Evolutionary conservation across 2,888 invertebrate species (phyloP), one percentile per base, ranked within the genome.

Genomic region (Brachyopa scutellaris): DNA sequence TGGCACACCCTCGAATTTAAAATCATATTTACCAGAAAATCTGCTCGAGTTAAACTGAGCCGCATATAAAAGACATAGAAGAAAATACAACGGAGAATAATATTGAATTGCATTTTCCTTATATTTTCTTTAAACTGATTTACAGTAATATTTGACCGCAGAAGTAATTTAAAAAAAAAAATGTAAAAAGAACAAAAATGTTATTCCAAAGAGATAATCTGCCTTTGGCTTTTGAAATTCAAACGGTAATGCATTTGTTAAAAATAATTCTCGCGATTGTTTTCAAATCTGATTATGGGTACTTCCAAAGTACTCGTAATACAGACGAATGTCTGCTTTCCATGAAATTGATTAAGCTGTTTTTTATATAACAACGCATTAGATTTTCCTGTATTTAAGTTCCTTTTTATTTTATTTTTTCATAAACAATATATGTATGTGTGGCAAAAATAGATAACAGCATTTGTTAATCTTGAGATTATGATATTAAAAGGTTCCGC

Each of bases 21-120:
- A 95, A 92, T 95, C 95, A 87, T 96, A 95, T 93, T 93, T 96
- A 91, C 96, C 97, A 88, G 95, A 95, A 86, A 96, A 96, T 91
- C 93, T 97, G 89, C 94, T 96, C 90, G 96, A 95, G 93, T 94
- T 95, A 89, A 95, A 95, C 93, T 96, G 94, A 92, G 61, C 59
- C 53, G 53, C 51, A 66, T 53, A 29, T 36, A 73, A 66, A 67
- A 67, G 47, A 57, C 49, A 61, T 33, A 19, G 73, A 61, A 55
- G 67, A 61, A 73, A 61, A 69, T 73, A 47, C 23, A 73, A 69
- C 15, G 59, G 53, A 40, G 61, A 73, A 38, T 67, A 62, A 73
- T 55, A 73, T 49, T 42, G 42, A 49, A 21, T 13, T 47, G 7
- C 11, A 11, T 45, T 4, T 40, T 51, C 15, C 3, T 53, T 33